A percentile compares a stretch with the other conserved stretches of the same genome.
phyloP scores from a whole-genome alignment of 2,888 invertebrate genomes.

The Sturmia bella region DNA sequence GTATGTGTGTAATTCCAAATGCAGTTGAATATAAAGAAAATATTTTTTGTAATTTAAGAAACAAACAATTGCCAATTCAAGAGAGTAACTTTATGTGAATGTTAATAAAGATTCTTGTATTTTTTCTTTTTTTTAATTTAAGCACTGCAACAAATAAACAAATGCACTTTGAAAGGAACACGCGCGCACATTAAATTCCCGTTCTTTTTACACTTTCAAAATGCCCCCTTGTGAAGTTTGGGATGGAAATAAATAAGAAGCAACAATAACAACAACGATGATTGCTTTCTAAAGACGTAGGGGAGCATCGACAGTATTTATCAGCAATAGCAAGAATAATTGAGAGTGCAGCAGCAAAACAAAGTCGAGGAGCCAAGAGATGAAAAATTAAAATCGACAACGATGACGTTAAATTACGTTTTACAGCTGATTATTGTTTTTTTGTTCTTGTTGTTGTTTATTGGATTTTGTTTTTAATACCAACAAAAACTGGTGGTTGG shows the following conservation, averaged over 20 bases:
- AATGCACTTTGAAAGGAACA: slow-evolving; percentile 34
- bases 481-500: slow-evolving; percentile 36
- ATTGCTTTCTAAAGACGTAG: slow-evolving; percentile 16
- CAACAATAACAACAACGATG: slow-evolving; percentile 9
- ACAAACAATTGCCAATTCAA: slow-evolving; percentile 1
- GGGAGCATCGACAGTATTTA: slow-evolving; percentile 42
- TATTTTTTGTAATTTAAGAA: neutral
- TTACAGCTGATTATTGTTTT: slow-evolving; percentile 64
- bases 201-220: slow-evolving; percentile 25
- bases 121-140: neutral
- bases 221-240: slow-evolving; percentile 60
- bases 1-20: neutral
- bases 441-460: slow-evolving; percentile 20
- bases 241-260: slow-evolving; percentile 19
- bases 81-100: too few species aligned
- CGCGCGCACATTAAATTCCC: slow-evolving; percentile 1
- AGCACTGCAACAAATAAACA: neutral
- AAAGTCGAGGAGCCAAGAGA: slow-evolving; percentile 48
- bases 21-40: neutral
- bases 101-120: slow-evolving; percentile 28
- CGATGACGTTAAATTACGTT: slow-evolving; percentile 17
- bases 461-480: slow-evolving; percentile 10
- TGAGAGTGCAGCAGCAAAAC: slow-evolving; percentile 33
- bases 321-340: slow-evolving; percentile 21
- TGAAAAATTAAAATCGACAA: slow-evolving; percentile 23